phyloP scores from a whole-genome alignment of 92 coral and sea anemone species.

The Palythoa caribaeorum region DNA sequence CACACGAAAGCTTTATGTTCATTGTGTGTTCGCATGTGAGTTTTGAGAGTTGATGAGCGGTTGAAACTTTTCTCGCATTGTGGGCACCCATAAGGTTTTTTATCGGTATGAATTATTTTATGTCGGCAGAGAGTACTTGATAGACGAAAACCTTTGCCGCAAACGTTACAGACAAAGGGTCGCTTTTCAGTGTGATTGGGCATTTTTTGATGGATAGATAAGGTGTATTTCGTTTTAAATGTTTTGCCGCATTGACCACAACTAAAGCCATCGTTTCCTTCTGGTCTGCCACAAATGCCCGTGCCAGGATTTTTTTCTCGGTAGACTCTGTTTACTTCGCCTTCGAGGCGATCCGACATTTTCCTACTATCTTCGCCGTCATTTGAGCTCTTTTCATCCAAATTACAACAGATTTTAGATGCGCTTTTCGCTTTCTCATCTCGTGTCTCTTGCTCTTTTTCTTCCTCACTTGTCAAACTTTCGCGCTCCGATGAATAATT shows the following conservation, averaged over 20 bases:
- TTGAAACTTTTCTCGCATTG: constrained; percentile 88
- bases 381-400: not conserved
- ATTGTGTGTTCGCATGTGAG: constrained; percentile 96
- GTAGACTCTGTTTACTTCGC: constrained; percentile 48
- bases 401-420: not conserved
- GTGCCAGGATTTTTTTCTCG: constrained; percentile 45
- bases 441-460: constrained; percentile 45
- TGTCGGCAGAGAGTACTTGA: constrained; percentile 98
- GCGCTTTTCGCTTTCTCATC: not conserved
- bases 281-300: constrained; percentile 57
- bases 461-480: constrained; percentile 34
- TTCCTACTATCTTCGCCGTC: not conserved
- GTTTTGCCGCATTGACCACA: constrained; percentile 97
- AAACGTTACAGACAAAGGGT: constrained; percentile 97
- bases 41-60: constrained; percentile 95
- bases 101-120: constrained; percentile 97
- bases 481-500: constrained; percentile 42
- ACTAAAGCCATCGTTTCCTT: constrained; percentile 69
- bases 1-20: constrained; percentile 93
- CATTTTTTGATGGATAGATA: constrained; percentile 95
- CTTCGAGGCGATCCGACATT: not conserved
- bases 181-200: constrained; percentile 95
- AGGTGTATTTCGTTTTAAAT: constrained; percentile 96
- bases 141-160: constrained; percentile 98
- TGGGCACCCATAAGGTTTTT: constrained; percentile 93